Base-by-base conservation (phyloP, 1,140 invertebrate species). In the Hesperophylax magnus region DNA sequence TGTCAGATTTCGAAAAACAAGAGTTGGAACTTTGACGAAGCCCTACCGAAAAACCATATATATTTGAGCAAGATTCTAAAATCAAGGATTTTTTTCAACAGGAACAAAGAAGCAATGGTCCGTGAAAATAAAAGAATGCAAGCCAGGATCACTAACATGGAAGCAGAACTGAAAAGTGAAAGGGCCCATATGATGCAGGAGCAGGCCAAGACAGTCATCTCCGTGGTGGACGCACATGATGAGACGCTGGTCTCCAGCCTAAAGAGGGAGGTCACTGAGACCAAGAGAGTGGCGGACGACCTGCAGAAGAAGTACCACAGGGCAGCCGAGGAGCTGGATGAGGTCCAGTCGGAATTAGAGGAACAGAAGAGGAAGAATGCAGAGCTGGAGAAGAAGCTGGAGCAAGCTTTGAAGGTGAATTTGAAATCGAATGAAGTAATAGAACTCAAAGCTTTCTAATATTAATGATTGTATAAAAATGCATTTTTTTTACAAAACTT, bases 41-140 rank as follows among this genome's bases (percentile, higher is more conserved):
- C 34, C 3, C 34, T 39, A 39, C 5, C 7, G 7, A 39, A 39
- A 39, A 39, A 39, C 31, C 2, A 31, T 2, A 31, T 31, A 31
- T 3, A 31, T 3, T 3, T 31, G 7, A 4, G 5, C 5, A 39
- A 39, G 7, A 39, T 39, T 39, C 34, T 39, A 20, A 58, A 5
- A 58, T 18, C 6, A 58, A 58, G 17, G 11, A 15, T 58, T 58
- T 58, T 58, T 58, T 58, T 1, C 20, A 20, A 18, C 54, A 91
- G 95, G 86, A 96, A 96, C 85, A 97, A 96, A 86, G 95, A 96
- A 86, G 94, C 95, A 0, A 91, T 96, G 82, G 95, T 96, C 81
- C 93, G 96, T 84, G 96, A 97, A 86, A 97, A 97, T 85, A 96
- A 97, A 86, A 92, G 95, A 83, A 90, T 97, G 39, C 86, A 94